Evolutionary conservation across 2,113 vertebrate genomes (phyloP), one percentile per base, ranked within the genome.

Genomic region (Gobio gobio): DNA sequence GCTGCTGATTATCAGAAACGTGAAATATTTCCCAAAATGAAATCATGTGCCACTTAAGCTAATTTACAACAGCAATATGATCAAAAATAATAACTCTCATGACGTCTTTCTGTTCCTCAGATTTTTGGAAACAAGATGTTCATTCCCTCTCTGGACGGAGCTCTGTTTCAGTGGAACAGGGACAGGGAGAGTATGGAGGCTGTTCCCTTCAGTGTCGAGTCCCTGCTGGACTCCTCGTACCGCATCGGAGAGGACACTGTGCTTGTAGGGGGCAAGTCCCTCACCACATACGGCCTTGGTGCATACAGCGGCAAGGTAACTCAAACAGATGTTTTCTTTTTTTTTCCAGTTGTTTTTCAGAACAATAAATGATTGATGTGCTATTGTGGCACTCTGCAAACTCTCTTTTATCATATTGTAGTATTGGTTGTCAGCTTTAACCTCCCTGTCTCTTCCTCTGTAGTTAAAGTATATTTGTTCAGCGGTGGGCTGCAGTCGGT

Each of bases 41-140:
- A 61, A 59, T 61, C 78, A 12, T 22, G 24, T 47, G 56, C 36
- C 56, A n/a, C 56, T 45, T 78, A 18, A 20, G 12, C 10, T 74
- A 20, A 47, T 73, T 73, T 14, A 74, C n/a, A 1, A 47, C 12
- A 73, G 47, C 33, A 43, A 12, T 22, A 18, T 22, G 49, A 77
- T 77, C 51, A 58, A 77, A 43, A 72, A 16, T 47, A 24, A 59
- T 9, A 63, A 20, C 29, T 64, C 3, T 51, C 7, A 16, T 68
- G 18, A 9, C 47, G 78, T 73, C 20, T 82, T 40, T 63, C 59
- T 22, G 68, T n/a, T 22, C 10, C 75, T 24, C 89, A 99, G 98
- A 96, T 98, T 5, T 99, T 98, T 93, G 98, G 97, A 79, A 98
- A 97, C 91, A 99, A 99, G 93, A 95, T 99, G 95, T 97, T 99